These are phyloP conservation scores for Drosophila nannoptera DNA, from an alignment of 1,140 invertebrate genomes.

Conservation along the genomic window DNA sequence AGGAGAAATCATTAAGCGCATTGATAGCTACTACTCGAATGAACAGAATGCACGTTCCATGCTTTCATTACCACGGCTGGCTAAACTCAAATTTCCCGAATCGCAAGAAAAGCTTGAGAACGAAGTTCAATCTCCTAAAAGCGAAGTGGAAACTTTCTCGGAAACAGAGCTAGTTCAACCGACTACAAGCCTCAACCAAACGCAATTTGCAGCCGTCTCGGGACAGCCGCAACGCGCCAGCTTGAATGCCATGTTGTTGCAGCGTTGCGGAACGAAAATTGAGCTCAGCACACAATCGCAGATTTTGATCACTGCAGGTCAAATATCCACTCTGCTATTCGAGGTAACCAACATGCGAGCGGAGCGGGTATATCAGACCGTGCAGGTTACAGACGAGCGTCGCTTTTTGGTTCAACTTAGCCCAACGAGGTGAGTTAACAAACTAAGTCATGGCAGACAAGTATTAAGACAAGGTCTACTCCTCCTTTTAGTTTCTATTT, in stretches of 20 bases:
- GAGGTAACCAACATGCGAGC: slow-evolving; percentile 82
- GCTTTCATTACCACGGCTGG: slow-evolving; percentile 26
- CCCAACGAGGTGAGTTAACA: slow-evolving; percentile 59
- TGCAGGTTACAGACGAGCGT: slow-evolving; percentile 81
- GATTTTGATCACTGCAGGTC: slow-evolving; percentile 62
- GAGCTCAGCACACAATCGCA: slow-evolving; percentile 75
- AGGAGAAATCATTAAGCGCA: slow-evolving; percentile 75
- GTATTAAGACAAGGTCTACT: not conserved
- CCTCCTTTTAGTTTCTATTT: slow-evolving; percentile 71
- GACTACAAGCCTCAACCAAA: slow-evolving; percentile 54
- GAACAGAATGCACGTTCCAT: slow-evolving; percentile 17
- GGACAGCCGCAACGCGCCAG: slow-evolving; percentile 36
- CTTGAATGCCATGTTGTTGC: slow-evolving; percentile 58
- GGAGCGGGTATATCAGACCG: slow-evolving; percentile 79
- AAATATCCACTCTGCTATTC: slow-evolving; percentile 77
- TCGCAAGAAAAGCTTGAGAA: slow-evolving; percentile 45
- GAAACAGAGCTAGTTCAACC: slow-evolving; percentile 63
- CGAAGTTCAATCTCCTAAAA: slow-evolving; percentile 55
- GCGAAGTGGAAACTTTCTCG: slow-evolving; percentile 72
- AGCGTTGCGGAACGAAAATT: slow-evolving; percentile 72
- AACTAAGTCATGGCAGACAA: not conserved
- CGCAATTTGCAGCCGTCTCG: slow-evolving; percentile 40
- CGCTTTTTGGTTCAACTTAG: slow-evolving; percentile 80
- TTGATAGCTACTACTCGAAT: slow-evolving; percentile 65
- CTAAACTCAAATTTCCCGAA: slow-evolving; percentile 60